Conservation (phyloP, 2,113 vertebrate genomes). For the Stigmatopora argus region DNA sequence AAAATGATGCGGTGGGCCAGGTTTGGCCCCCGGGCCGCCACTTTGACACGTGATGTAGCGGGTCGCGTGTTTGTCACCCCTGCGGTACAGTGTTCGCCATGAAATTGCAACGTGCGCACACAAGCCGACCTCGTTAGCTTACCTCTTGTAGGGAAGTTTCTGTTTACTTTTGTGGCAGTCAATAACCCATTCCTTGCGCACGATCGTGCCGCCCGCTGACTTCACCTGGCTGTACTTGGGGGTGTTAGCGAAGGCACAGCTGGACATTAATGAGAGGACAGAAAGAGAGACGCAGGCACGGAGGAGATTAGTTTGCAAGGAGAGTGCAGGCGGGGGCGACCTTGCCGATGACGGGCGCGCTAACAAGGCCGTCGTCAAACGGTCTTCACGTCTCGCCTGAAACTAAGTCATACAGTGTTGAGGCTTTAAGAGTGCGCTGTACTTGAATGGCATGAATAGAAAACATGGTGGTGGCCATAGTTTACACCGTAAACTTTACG, state of each 20-base stretch:
- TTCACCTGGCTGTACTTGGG: slow-evolving; percentile 90
- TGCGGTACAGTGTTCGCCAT: no score
- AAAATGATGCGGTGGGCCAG: no score
- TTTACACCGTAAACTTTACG: no score
- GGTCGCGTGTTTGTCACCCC: no score
- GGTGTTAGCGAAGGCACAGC: slow-evolving; percentile 89
- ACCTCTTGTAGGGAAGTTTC: slow-evolving; percentile 77
- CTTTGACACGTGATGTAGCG: no score
- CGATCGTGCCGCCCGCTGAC: slow-evolving; percentile 78
- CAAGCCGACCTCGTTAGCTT: slow-evolving; percentile 14
- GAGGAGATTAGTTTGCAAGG: background rate
- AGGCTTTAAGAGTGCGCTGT: background rate
- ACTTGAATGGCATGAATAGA: background rate
- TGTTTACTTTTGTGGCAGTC: slow-evolving; percentile 80
- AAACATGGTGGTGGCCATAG: background rate
- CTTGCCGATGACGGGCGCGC: slow-evolving; percentile 14
- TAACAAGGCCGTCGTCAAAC: slow-evolving; percentile 2
- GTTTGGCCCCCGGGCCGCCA: no score
- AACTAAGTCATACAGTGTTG: background rate
- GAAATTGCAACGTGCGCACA: no score
- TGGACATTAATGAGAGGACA: slow-evolving; percentile 41
- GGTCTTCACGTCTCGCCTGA: background rate
- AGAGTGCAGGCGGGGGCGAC: slow-evolving; percentile 15
- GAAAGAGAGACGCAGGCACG: slow-evolving; percentile 12
- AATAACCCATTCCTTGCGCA: slow-evolving; percentile 84